Percentiles rank a stretch among this genome's conserved stretches.
These are phyloP conservation scores for Percina caprodes DNA, from an alignment of 2,113 vertebrate genomes.

Conservation along the genomic window DNA sequence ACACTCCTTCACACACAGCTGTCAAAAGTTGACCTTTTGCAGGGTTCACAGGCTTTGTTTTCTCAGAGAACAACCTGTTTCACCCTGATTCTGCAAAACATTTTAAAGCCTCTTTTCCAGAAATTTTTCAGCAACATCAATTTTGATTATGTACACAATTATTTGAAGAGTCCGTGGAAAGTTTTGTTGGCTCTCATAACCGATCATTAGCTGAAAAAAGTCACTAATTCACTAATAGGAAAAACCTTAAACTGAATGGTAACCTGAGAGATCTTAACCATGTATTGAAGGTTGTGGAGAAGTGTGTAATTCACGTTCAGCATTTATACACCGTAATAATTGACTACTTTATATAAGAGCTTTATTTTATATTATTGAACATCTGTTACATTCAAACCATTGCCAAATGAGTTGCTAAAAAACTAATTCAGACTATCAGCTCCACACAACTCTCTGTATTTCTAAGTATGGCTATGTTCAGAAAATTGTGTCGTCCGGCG, in stretches of 20 bases:
- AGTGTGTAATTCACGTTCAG: neutral
- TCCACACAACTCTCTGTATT: too few relatives aligned
- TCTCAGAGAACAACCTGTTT: conserved; percentile 42
- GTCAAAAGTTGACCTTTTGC: conserved; percentile 61
- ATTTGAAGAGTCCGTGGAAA: conserved; percentile 14
- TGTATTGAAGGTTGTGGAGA: neutral
- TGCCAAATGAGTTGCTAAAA: too few relatives aligned
- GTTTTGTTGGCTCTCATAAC: neutral
- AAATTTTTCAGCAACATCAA: neutral
- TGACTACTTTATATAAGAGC: neutral
- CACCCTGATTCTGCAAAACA: conserved; percentile 48
- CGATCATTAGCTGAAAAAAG: neutral
- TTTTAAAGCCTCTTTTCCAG: conserved; percentile 4
- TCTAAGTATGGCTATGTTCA: too few relatives aligned
- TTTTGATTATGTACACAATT: neutral
- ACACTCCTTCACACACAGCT: conserved; percentile 55
- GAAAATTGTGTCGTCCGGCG: too few relatives aligned
- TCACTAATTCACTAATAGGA: neutral
- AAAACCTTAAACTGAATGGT: neutral
- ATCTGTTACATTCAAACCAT: too few relatives aligned
- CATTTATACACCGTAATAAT: neutral
- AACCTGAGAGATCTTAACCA: neutral
- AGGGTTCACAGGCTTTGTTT: conserved; percentile 39
- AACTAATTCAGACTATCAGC: too few relatives aligned
- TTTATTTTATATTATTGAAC: too few relatives aligned